A percentile compares a stretch with the other conserved stretches of the same genome.
Conservation (phyloP, 2,113 vertebrate genomes). For the Anoplopoma fimbria region DNA sequence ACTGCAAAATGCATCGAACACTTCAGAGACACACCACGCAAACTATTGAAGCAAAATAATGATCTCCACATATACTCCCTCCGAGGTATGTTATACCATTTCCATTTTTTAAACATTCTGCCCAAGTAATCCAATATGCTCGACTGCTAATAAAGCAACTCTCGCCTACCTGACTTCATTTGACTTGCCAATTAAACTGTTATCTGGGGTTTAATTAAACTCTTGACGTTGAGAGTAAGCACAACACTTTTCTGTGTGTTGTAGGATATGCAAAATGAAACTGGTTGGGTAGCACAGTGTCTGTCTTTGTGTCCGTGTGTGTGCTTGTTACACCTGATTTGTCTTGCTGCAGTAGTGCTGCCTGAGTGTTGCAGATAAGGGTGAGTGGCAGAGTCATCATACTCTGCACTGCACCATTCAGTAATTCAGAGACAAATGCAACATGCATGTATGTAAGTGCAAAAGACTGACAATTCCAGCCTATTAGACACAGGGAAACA, state of each 20-base stretch:
- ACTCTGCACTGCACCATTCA: slow-evolving; percentile 24
- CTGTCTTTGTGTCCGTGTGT: background rate
- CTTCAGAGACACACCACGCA: background rate
- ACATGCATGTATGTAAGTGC: background rate
- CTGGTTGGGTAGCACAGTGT: background rate
- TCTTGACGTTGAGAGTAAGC: slow-evolving; percentile 40
- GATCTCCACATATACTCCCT: slow-evolving; percentile 10
- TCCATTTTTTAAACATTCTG: slow-evolving; percentile 45
- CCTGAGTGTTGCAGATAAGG: slow-evolving; percentile 55
- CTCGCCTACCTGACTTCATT: slow-evolving; percentile 55
- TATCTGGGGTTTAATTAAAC: slow-evolving; percentile 72
- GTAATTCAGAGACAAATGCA: background rate
- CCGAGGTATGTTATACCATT: slow-evolving; percentile 19
- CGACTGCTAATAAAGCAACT: slow-evolving; percentile 43
- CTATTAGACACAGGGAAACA: background rate
- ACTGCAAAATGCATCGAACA: background rate
- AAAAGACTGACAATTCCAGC: background rate
- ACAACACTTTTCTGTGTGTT: slow-evolving; percentile 29
- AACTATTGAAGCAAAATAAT: slow-evolving; percentile 1
- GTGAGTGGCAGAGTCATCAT: slow-evolving; percentile 45
- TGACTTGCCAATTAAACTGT: slow-evolving; percentile 71
- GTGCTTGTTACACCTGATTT: slow-evolving; percentile 25
- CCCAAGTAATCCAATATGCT: slow-evolving; percentile 36
- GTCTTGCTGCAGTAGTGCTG: slow-evolving; percentile 39
- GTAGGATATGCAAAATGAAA: slow-evolving; percentile 48